Evolutionary conservation across 35 echinoderm and acorn worm species (phyloP).

Genomic region (Strongylocentrotus purpuratus): DNA sequence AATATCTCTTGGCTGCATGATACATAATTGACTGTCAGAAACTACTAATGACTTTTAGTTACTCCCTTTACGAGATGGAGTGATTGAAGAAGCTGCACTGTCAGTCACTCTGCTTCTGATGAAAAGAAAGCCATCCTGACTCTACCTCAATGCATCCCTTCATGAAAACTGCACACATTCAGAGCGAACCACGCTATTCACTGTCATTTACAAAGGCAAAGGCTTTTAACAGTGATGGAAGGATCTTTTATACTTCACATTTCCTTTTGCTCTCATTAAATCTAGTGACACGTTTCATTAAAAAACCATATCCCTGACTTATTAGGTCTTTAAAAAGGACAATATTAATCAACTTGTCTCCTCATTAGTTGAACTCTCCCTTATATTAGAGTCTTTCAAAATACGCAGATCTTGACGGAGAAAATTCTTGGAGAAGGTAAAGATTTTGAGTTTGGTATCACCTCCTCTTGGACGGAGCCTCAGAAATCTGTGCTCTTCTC

Average conservation of each 20-base stretch:
- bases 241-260: background rate
- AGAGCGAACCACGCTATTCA: background rate
- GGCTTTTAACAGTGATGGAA: background rate
- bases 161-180: background rate
- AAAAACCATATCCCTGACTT: background rate
- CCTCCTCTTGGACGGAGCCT: background rate
- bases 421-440: background rate
- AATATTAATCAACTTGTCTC: background rate
- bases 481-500: background rate
- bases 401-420: background rate
- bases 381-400: background rate
- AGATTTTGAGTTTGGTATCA: background rate
- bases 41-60: background rate
- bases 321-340: background rate
- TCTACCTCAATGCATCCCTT: background rate
- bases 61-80: background rate
- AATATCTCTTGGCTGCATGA: background rate
- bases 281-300: background rate
- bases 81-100: background rate
- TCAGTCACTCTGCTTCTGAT: background rate
- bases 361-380: background rate
- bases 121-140: background rate
- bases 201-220: background rate
- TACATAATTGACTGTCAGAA: background rate
- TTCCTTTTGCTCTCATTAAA: background rate